Conservation (phyloP, 2,113 vertebrate genomes). For the Oncorhynchus tshawytscha region DNA sequence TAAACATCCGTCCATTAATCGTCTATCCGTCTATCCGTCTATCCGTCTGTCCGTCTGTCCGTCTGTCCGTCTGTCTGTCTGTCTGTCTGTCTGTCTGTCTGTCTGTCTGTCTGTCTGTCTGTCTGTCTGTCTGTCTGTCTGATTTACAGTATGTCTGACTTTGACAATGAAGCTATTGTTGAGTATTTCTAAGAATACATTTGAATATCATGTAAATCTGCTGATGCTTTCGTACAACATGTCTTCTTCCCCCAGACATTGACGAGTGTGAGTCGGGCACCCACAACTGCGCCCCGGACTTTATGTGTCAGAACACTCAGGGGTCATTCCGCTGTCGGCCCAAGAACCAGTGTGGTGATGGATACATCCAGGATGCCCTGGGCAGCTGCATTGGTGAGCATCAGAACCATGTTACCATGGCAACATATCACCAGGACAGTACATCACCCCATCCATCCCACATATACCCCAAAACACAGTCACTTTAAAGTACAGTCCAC, state of each 20-base stretch:
- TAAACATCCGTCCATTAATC: neutral
- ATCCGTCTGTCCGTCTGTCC: too few relatives aligned
- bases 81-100: too few relatives aligned
- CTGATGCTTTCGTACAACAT: neutral
- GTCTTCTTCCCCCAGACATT: neutral
- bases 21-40: neutral
- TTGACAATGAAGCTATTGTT: too few relatives aligned
- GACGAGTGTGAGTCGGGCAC: constrained; percentile 89
- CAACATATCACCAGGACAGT: neutral
- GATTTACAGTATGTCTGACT: too few relatives aligned
- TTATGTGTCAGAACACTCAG: constrained; percentile 94
- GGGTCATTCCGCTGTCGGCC: constrained; percentile 95
- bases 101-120: too few relatives aligned
- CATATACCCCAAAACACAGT: too few relatives aligned
- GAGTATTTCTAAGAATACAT: neutral
- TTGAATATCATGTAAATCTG: neutral
- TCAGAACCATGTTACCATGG: neutral
- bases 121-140: too few relatives aligned
- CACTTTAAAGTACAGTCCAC: too few relatives aligned
- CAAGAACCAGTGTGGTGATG: constrained; percentile 82
- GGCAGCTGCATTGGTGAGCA: constrained; percentile 93
- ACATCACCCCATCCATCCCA: neutral
- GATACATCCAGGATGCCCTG: constrained; percentile 93
- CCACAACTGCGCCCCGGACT: constrained; percentile 91
- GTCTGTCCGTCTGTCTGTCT: too few relatives aligned